Evolutionary conservation across 2,888 invertebrate genomes (phyloP).

Genomic region (Polyommatus iphigenia): DNA sequence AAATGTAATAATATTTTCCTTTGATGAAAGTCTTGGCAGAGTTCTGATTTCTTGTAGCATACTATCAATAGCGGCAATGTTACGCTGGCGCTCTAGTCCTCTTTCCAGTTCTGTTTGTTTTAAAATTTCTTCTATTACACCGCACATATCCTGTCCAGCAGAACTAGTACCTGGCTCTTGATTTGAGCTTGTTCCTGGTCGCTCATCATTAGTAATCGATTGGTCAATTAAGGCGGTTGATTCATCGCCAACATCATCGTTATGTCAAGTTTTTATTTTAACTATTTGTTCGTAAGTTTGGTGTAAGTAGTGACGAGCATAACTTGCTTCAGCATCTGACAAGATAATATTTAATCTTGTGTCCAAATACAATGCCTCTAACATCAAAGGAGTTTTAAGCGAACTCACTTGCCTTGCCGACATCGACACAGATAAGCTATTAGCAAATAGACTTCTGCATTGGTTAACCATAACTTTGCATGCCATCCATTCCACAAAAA

Average conservation of each 20-base stretch:
- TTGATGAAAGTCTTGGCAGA: constrained; percentile 16
- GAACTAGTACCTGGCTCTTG: constrained; percentile 9
- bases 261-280: constrained; percentile 8
- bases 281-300: constrained; percentile 8
- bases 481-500: constrained; percentile 23
- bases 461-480: constrained; percentile 18
- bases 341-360: constrained; percentile 24
- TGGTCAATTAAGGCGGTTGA: background rate
- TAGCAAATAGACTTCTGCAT: constrained; percentile 23
- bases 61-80: constrained; percentile 19
- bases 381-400: constrained; percentile 20
- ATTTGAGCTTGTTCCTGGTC: constrained; percentile 1
- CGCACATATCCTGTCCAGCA: constrained; percentile 9
- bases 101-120: constrained; percentile 8
- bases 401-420: constrained; percentile 11
- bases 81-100: constrained; percentile 8
- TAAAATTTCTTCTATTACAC: constrained; percentile 8
- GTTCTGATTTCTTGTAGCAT: constrained; percentile 11
- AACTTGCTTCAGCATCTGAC: constrained; percentile 4
- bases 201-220: constrained; percentile 3
- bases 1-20: constrained; percentile 25
- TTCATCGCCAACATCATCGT: constrained; percentile 8
- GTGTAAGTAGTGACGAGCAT: constrained; percentile 3
- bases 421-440: constrained; percentile 13
- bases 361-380: constrained; percentile 22